Conservation (phyloP, 30 jellyfish, hydroid and myxozoan species). For the Catostylus mosaicus region DNA sequence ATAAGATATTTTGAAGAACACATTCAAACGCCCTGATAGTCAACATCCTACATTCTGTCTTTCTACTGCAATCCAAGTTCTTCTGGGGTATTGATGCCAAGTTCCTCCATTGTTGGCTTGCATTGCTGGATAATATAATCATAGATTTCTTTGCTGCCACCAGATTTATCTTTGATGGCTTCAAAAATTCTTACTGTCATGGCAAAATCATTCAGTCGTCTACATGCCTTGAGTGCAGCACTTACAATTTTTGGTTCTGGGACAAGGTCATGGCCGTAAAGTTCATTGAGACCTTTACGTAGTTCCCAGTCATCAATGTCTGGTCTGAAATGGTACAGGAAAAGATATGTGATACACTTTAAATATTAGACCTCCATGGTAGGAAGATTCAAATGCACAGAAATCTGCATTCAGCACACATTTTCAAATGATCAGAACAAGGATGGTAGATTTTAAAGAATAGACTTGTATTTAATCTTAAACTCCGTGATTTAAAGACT, state of each 20-base stretch:
- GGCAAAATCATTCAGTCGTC: slow-evolving; percentile 87
- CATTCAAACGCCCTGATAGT: not conserved
- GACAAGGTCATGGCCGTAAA: slow-evolving; percentile 91
- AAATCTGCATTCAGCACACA: no score
- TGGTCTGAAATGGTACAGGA: slow-evolving; percentile 47
- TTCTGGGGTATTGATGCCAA: slow-evolving; percentile 91
- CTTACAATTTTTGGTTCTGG: slow-evolving; percentile 97
- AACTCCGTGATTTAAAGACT: no score
- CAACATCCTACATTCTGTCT: not conserved
- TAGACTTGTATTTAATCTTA: no score
- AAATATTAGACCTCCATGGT: not conserved
- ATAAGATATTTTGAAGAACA: not conserved
- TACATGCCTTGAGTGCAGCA: slow-evolving; percentile 93
- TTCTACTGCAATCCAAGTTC: slow-evolving; percentile 79
- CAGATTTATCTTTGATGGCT: slow-evolving; percentile 81
- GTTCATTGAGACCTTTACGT: slow-evolving; percentile 91
- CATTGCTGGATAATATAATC: slow-evolving; percentile 79
- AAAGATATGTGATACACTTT: not conserved
- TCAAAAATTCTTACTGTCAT: slow-evolving; percentile 94
- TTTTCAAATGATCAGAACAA: no score
- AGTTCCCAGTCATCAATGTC: slow-evolving; percentile 93
- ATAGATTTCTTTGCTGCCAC: slow-evolving; percentile 77
- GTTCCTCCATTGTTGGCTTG: slow-evolving; percentile 89
- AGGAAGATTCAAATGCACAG: no score
- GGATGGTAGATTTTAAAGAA: no score